Base-by-base conservation (phyloP, 1,140 invertebrate species). In the Rhopalosiphum maidis region DNA sequence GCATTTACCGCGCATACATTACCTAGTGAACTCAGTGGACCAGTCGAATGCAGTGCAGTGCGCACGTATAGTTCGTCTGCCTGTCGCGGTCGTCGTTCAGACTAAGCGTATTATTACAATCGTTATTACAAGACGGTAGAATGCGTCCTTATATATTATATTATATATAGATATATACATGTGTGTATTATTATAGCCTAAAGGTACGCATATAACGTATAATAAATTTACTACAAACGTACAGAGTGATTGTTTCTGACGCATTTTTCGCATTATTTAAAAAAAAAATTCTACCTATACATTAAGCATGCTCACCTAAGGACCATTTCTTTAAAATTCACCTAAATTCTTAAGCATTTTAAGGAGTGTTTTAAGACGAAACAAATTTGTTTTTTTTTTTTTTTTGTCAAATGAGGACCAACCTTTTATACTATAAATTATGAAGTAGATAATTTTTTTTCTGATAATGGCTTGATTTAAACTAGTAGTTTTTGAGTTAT, bases 21-120 rank as follows among this genome's bases (percentile, higher is more conserved):
- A 51, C 46, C 43, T 22, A 89, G 87, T 89, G 30, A 89, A 89
- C 87, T 54, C n/a, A 48, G 41, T 37, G 46, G 46, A 54, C 87
- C 87, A 48, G 87, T 89, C 48, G 48, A 89, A 35, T 77, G 30
- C 60, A n/a, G 60, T n/a, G 60, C 60, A 18, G 30, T n/a, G 30
- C 30, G 5, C 60, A 68, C 30, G n/a, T n/a, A 77, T 77, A 77
- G 60, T n/a, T 77, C 60, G 60, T 77, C 60, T 77, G 60, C 60
- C 15, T n/a, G n/a, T 77, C 60, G 30, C 30, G 30, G 60, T 68
- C 60, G 11, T 68, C n/a, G 60, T n/a, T n/a, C 15, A 77, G 30
- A 77, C 30, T 77, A 77, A n/a, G n/a, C 30, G 55, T 77, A 77
- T 77, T 77, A 77, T 77, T 77, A 77, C 30, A n/a, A 68, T 68